These are phyloP conservation scores for Pitta sordida DNA, from an alignment of 2,113 vertebrate species.

Conservation along the genomic window DNA sequence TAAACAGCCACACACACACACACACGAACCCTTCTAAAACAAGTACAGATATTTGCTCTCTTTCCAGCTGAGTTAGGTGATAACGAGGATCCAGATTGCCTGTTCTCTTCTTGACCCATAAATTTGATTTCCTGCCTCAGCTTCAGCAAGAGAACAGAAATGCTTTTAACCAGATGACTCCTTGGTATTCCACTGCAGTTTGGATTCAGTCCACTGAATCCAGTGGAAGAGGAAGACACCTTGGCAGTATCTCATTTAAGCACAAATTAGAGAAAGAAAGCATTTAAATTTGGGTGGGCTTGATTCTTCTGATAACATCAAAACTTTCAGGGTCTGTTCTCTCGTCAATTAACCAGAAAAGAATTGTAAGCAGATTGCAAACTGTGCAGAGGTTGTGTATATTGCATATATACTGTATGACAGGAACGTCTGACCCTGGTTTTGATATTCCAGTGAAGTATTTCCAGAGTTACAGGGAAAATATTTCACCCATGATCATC, in stretches of 20 bases:
- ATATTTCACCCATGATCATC: not conserved
- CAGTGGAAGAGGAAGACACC: not conserved
- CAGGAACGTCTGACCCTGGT: not conserved
- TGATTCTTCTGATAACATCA: not conserved
- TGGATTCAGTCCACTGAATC: not conserved
- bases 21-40: not conserved
- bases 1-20: not conserved
- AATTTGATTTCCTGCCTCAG: not conserved
- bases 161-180: not conserved
- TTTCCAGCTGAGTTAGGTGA: not conserved
- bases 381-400: accelerated
- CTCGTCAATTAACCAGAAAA: not conserved
- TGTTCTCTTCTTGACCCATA: not conserved
- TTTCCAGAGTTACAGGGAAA: not conserved
- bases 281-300: not conserved
- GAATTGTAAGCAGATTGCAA: not conserved
- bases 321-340: not conserved
- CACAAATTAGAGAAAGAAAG: not conserved
- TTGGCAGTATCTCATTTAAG: not conserved
- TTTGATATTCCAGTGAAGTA: not conserved
- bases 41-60: not conserved
- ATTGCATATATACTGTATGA: accelerated
- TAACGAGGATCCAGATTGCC: not conserved
- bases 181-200: not conserved
- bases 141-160: not conserved